Base-by-base conservation (phyloP, 2,888 invertebrate genomes). In the Charanyca ferruginea region DNA sequence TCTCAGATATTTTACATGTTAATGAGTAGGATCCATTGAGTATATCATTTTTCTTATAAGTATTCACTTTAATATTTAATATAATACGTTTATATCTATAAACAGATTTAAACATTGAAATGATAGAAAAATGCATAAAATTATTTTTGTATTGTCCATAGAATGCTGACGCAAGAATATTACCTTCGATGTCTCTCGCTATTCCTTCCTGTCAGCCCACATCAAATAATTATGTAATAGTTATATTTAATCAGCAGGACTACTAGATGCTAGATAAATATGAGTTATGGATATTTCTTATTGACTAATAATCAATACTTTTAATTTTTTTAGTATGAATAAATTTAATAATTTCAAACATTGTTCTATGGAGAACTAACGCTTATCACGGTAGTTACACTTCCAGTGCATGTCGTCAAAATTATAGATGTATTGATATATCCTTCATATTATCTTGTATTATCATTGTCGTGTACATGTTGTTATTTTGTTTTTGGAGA, bases 131-230 rank as follows among this genome's bases (percentile, higher is more conserved):
- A 52, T 53, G 22, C 53, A 67, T 82, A 83, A 80, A 79, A 77
- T 83, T 64, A 83, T 83, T 89, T 89, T 86, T 92, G 84, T 91
- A 88, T 92, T 93, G 91, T 93, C 90, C 92, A 85, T 92, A 93
- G 92, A 91, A 79, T 86, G 86, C 88, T 79, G 91, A 92, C 82
- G 81, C 87, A 83, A 89, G 88, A 86, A 61, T 90, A 86, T 86
- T 85, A 87, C 87, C 89, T 83, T 78, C 86, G 90, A 88, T 90
- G 90, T 88, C 90, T 80, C 84, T 90, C 87, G 83, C 85, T 85
- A 85, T 90, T 82, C 86, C 89, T 80, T 76, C 86, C 73, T 83
- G 85, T 80, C 90, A 87, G 77, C 90, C 86, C 79, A 81, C 91
- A 84, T 71, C 89, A 89, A 85, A 88, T 81, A 87, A 88, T 89